Percentiles rank a stretch among this genome's conserved stretches.
Conservation (phyloP, 2,797 vertebrate genomes). For the Distichodus sexfasciatus region DNA sequence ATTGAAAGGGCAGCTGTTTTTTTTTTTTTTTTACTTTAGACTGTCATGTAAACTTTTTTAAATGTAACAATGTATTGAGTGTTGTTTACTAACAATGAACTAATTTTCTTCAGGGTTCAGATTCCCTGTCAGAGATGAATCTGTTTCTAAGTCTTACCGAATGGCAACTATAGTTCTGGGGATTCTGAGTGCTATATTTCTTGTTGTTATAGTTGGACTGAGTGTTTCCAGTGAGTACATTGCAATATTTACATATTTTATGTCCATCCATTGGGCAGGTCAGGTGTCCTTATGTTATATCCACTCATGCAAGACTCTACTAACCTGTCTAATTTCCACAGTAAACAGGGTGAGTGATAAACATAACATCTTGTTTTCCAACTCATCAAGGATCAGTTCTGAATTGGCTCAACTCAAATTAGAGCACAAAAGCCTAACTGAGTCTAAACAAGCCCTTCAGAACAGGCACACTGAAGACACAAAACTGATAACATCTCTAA, state of each 20-base stretch:
- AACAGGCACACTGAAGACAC: conserved; percentile 28
- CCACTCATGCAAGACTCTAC: background rate
- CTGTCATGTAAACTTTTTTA: too few species aligned
- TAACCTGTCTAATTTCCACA: conserved; percentile 36
- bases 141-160: conserved; percentile 39
- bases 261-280: background rate
- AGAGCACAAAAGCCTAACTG: conserved; percentile 51
- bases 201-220: conserved; percentile 54
- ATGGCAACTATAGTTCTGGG: conserved; percentile 54
- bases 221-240: conserved; percentile 67
- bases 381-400: conserved; percentile 23
- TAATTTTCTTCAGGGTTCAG: conserved; percentile 10
- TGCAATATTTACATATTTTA: background rate
- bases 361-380: conserved; percentile 34
- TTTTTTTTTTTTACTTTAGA: too few species aligned
- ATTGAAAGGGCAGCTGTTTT: too few species aligned
- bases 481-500: conserved; percentile 2
- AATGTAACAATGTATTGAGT: background rate
- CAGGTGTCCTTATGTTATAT: background rate
- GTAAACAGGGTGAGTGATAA: conserved; percentile 50
- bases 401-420: conserved; percentile 55
- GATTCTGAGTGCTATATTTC: conserved; percentile 57
- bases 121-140: conserved; percentile 21
- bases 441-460: conserved; percentile 22
- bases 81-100: background rate